Conservation (phyloP, 2,888 invertebrate species). For the Blera fallax region DNA sequence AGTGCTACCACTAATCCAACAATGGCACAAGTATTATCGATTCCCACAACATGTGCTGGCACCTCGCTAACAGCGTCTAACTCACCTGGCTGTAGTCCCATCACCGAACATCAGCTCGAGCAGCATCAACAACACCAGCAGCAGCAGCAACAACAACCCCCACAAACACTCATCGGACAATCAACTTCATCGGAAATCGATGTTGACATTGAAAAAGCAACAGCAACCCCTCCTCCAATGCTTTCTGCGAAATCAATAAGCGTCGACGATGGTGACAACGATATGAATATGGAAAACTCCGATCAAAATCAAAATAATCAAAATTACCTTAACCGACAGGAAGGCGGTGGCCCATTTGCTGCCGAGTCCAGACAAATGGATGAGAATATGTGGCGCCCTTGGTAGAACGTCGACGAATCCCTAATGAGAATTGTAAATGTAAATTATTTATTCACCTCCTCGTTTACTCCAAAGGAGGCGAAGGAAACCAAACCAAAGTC, state of each 20-base stretch:
- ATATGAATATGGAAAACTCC: slow-evolving; percentile 70
- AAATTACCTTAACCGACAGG: slow-evolving; percentile 75
- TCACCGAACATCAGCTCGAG: slow-evolving; percentile 56
- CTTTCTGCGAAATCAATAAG: slow-evolving; percentile 74
- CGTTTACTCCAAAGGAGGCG: not conserved
- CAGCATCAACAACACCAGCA: slow-evolving; percentile 72
- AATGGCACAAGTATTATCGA: slow-evolving; percentile 44
- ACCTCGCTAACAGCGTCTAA: slow-evolving; percentile 33
- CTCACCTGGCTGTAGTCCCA: slow-evolving; percentile 55
- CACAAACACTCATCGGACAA: slow-evolving; percentile 69
- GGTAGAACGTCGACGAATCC: slow-evolving; percentile 78
- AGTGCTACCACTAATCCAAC: slow-evolving; percentile 48
- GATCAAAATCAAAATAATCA: slow-evolving; percentile 76
- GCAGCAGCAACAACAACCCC: slow-evolving; percentile 74
- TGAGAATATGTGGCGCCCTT: slow-evolving; percentile 84
- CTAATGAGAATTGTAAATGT: slow-evolving; percentile 19
- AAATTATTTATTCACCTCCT: slow-evolving; percentile 35
- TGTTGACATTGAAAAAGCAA: slow-evolving; percentile 65
- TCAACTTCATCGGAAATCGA: slow-evolving; percentile 69
- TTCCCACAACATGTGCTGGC: slow-evolving; percentile 15
- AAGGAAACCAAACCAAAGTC: slow-evolving; percentile 35
- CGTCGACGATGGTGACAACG: slow-evolving; percentile 70
- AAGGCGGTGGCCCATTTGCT: slow-evolving; percentile 37
- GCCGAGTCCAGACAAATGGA: slow-evolving; percentile 76
- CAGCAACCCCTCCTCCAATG: slow-evolving; percentile 47